Evolutionary conservation across 2,113 vertebrate species (phyloP).

Genomic region (Ictidomys tridecemlineatus): DNA sequence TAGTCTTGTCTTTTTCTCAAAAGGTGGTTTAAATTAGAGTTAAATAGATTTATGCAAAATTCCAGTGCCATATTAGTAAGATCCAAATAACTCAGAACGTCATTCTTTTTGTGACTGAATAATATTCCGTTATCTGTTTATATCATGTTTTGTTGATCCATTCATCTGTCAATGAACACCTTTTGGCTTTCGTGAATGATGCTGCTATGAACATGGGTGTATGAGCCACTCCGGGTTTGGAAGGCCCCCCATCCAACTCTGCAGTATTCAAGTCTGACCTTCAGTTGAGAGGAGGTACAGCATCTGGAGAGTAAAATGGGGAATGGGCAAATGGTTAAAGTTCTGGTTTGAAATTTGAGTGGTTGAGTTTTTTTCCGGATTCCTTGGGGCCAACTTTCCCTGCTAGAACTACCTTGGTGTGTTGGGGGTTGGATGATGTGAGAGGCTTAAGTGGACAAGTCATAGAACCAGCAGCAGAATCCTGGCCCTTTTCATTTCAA

Average conservation of each 20-base stretch:
- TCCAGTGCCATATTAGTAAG: background rate
- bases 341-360: slow-evolving; percentile 15
- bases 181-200: background rate
- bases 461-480: background rate
- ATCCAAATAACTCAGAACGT: slow-evolving; percentile 54
- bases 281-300: background rate
- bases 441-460: background rate
- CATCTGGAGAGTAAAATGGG: background rate
- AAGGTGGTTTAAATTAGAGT: slow-evolving; percentile 49
- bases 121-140: background rate
- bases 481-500: slow-evolving; percentile 57
- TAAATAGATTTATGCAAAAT: slow-evolving; percentile 55
- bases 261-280: background rate
- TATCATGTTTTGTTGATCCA: background rate
- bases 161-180: background rate
- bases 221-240: background rate
- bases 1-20: background rate
- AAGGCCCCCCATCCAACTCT: background rate
- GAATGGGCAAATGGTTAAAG: background rate
- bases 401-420: background rate
- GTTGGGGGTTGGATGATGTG: background rate
- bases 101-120: background rate
- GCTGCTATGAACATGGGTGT: background rate
- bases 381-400: background rate
- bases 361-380: background rate